phyloP scores from a whole-genome alignment of 2,797 vertebrate genomes.

The Enteromius trimaculatus region DNA sequence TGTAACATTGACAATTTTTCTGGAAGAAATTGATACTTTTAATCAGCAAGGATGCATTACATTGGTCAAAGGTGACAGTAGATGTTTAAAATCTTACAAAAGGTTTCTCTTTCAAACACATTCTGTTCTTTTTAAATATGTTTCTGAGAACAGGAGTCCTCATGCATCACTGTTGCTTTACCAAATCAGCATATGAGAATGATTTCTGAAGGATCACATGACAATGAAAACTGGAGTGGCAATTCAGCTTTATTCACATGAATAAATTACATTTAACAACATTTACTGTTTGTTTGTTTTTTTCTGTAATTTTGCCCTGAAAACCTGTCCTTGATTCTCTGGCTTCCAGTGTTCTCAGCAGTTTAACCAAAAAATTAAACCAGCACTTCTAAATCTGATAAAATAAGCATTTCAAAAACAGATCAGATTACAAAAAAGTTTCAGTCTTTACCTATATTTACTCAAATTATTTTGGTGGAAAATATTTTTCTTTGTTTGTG shows the following conservation, averaged over 20 bases:
- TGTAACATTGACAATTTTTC: not conserved
- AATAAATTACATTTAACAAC: not conserved
- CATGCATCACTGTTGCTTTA: not conserved
- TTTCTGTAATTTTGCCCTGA: not conserved
- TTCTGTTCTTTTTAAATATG: not conserved
- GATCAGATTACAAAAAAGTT: not conserved
- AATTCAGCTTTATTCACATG: not conserved
- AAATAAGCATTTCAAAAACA: not conserved
- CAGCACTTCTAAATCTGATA: not conserved
- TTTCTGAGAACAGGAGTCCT: not conserved
- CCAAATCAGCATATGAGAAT: not conserved
- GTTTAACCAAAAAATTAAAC: not conserved
- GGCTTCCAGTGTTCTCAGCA: not conserved
- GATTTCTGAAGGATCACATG: not conserved
- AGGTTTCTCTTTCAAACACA: not conserved
- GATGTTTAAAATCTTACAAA: not conserved
- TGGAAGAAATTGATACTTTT: too few species aligned
- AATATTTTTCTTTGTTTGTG: too few species aligned
- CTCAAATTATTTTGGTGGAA: too few species aligned
- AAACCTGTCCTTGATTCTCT: not conserved
- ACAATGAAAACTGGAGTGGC: not conserved
- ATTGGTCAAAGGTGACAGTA: not conserved
- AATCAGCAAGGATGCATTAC: not conserved
- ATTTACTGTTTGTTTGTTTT: too few species aligned
- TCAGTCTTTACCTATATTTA: not conserved